Base-by-base conservation (phyloP, 1,140 invertebrate genomes). In the Drosophila ficusphila region DNA sequence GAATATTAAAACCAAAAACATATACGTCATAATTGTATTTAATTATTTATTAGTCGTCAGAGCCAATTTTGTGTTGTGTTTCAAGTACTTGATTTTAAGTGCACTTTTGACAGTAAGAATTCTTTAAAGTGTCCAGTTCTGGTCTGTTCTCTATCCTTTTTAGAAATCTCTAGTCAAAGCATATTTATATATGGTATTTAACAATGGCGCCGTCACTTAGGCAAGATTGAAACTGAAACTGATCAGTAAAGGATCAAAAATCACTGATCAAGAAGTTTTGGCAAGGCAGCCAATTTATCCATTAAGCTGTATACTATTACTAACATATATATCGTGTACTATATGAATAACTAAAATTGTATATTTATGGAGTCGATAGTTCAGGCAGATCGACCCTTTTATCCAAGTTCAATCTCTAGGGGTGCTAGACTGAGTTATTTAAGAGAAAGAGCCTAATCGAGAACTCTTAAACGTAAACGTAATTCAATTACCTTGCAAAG, bases 371-470 rank as follows among this genome's bases (percentile, higher is more conserved):
- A 76, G 42, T 64, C 48, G 57, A 72, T 33, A 72, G 60, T 51
- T 60, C 73, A 68, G 47, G 56, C 52, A 44, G 49, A 65, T 76
- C 56, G 65, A 75, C 65, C 71, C 48, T 78, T 78, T 79, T 79
- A 79, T 79, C 76, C 73, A 81, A 78, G 54, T 65, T 77, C 67
- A 65, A 85, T 85, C 79, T 85, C 72, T 83, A 79, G 79, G 79
- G 76, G 76, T 85, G 81, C 79, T 85, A 83, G 81, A 85, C 81
- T 85, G 81, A 85, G 81, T 83, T 79, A 85, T 27, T 67, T 48
- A 57, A 27, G 34, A 33, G 21, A n/a, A 19, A 29, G 33, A 53
- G 54, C 60, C 48, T 65, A 56, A 76, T 52, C 47, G 54, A 57
- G 46, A 81, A 78, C 57, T 76, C 44, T 69, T 56, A 53, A 60